Base-by-base conservation (phyloP, 2,113 vertebrate species). In the Etia nguti region DNA sequence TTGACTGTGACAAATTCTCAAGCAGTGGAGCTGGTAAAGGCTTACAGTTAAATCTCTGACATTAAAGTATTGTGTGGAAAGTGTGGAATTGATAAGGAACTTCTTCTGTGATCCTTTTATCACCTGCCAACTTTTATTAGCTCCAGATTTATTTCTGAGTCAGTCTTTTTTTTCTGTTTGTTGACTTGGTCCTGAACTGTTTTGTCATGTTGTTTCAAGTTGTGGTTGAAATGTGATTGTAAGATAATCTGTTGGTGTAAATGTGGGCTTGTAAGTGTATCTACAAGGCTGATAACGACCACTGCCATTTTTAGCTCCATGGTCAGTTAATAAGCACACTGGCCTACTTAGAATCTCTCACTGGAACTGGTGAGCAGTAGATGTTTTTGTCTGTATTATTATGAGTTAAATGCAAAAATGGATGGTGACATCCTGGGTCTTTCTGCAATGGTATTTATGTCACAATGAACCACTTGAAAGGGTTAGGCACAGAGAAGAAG, bases 231-330 rank as follows among this genome's bases (percentile, higher is more conserved):
- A 7, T 80, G 18, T 80, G 59, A 70, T 60, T 70, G 38, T 38
- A 20, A 50, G 77, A 1, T 31, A 60, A 60, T 57, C 20, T 60
- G 4, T 81, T 20, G 12, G 4, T 13, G 70, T n/a, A 56, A 84
- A 68, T 38, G 15, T 57, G 70, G 31, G 26, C 75, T 55, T 80
- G 8, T 50, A 81, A 16, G 60, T n/a, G 18, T 31, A 48, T 38
- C 55, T 43, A 41, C 41, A 77, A 80, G 50, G 34, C 73, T 81
- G 84, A 56, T 43, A 41, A 59, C 50, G 43, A 46, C 57, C 52
- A 31, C 6, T 16, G 11, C 57, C 90, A 80, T 92, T 86, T 93
- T 86, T 89, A 89, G 87, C 60, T 80, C 24, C 46, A 26, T 11
- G 55, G 81, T 59, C 57, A 38, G 80, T 84, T 86, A 80, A 88